Base-by-base conservation (phyloP, 2,113 vertebrate genomes). In the Marmota flaviventris region DNA sequence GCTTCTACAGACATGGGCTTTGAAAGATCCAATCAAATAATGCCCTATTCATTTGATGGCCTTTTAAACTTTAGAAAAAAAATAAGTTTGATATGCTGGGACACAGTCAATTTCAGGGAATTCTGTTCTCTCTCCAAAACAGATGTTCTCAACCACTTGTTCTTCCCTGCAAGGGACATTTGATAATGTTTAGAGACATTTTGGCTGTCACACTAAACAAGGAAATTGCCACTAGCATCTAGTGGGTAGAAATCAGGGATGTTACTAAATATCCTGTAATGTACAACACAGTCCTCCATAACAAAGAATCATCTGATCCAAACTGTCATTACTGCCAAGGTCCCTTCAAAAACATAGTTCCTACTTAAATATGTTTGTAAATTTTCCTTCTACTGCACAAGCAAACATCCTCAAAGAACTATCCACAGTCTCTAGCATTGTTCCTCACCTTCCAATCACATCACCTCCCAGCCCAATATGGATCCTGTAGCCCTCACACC, bases 51-150 rank as follows among this genome's bases (percentile, higher is more conserved):
- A 56, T 88, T 32, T 73, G 29, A 81, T 76, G 14, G 48, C 32
- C n/a, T 73, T 92, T 92, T 34, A 77, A 32, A 9, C 13, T 82
- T 94, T 73, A 32, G 18, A 32, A 24, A 78, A 29, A 67, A 81
- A 58, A n/a, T 48, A 91, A 85, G 11, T 73, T 76, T 45, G 25
- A 85, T 78, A 4, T 85, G 81, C 24, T 51, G 67, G 20, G 75
- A 92, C 58, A 82, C 85, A 91, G 72, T 81, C 13, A 90, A 87
- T 83, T n/a, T 87, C 75, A 87, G 65, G 18, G 0, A 67, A 89
- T 92, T 93, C 70, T 69, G 53, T 75, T 84, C 93, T 89, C 77
- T 82, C 37, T 37, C 29, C 56, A 79, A 58, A 97, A 91, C 9
- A 70, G 27, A 75, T 61, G 1, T 89, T 77, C 34, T 79, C 42